Conservation (phyloP, 2,797 vertebrate species). For the Alcedo quadribrachys region DNA sequence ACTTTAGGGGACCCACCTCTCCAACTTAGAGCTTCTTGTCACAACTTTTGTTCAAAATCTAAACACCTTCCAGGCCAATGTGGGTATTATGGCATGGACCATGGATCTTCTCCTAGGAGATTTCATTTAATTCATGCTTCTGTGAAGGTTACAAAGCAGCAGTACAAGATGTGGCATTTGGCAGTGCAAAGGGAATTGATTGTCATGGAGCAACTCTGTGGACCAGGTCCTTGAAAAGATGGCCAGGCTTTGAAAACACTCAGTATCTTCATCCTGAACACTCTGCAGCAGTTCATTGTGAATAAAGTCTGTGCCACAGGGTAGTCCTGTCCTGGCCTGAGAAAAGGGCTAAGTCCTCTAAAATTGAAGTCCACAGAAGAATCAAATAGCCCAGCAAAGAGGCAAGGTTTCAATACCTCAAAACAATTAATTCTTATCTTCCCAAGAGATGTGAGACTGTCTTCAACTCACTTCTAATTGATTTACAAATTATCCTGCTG, state of each 20-base stretch:
- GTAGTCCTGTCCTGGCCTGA: background rate
- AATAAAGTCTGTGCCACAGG: background rate
- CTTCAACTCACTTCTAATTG: conserved; percentile 47
- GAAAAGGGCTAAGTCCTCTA: background rate
- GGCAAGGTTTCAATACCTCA: background rate
- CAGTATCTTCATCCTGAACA: background rate
- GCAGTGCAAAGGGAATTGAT: background rate
- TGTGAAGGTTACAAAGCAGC: background rate
- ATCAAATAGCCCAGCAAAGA: background rate
- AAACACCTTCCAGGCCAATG: background rate
- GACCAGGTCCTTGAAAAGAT: background rate
- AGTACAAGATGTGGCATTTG: background rate
- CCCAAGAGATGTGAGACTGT: background rate
- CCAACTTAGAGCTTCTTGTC: background rate
- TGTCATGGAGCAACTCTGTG: background rate
- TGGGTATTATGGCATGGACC: background rate
- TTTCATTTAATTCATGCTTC: background rate
- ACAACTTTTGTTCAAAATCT: background rate
- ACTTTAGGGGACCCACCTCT: background rate
- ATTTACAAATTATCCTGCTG: conserved; percentile 46
- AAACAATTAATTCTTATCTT: conserved; percentile 6
- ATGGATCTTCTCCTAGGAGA: rapidly evolving
- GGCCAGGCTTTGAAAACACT: background rate
- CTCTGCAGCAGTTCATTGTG: background rate
- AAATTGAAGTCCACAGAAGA: background rate